These are phyloP conservation scores for Synanthedon tipuliformis DNA, from an alignment of 2,888 invertebrate genomes.

Conservation along the genomic window DNA sequence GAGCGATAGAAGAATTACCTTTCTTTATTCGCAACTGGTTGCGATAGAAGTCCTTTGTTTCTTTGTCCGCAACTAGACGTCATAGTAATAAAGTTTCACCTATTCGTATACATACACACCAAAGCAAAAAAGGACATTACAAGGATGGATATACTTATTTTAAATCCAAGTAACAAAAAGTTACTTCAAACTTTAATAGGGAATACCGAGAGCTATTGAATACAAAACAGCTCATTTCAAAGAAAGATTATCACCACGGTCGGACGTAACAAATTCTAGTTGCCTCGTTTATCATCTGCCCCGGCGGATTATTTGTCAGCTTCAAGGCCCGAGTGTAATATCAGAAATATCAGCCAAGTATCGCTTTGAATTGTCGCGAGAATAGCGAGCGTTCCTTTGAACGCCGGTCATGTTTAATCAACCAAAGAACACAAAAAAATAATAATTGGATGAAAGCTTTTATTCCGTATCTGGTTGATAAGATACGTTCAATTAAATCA, in stretches of 20 bases:
- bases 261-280: constrained; percentile 5
- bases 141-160: too few species aligned
- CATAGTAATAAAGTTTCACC: too few species aligned
- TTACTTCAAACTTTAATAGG: background rate
- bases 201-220: background rate
- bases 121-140: too few species aligned
- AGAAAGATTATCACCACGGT: background rate
- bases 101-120: too few species aligned
- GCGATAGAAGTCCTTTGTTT: too few species aligned
- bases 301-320: constrained; percentile 11
- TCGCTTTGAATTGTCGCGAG: constrained; percentile 3
- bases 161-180: too few species aligned
- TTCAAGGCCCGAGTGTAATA: constrained; percentile 7
- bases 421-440: constrained; percentile 1
- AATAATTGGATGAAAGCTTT: constrained; percentile 3
- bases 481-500: too few species aligned
- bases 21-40: too few species aligned
- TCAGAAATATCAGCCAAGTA: constrained; percentile 1
- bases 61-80: too few species aligned
- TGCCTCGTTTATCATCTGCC: constrained; percentile 10
- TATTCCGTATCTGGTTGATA: too few species aligned
- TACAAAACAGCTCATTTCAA: background rate
- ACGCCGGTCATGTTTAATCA: constrained; percentile 4
- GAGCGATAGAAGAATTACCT: too few species aligned
- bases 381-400: constrained; percentile 1